Evolutionary conservation across 1,140 invertebrate species (phyloP), one percentile per base, ranked within the genome.

Genomic region (Papilio polytes): DNA sequence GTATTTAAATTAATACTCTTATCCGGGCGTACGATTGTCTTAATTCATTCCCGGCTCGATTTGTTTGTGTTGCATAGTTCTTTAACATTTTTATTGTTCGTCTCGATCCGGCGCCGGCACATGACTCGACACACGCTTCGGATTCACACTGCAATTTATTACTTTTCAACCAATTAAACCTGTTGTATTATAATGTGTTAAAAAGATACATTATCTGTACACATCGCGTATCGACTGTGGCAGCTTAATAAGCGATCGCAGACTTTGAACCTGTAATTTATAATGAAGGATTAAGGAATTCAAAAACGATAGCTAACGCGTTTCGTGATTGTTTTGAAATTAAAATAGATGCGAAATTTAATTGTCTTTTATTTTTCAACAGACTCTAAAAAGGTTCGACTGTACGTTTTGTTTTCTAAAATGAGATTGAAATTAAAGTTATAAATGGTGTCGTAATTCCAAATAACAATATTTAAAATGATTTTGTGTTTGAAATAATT

Each of bases 81-180:
- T 59, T 78, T 20, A 63, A 78, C 53, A 41, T 18, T 78, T 66
- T 78, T 78, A 78, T 78, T 78, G 31, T 78, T 63, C 77, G 51
- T 78, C 36, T 78, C 22, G 18, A 77, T 51, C 77, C 56, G 53
- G 77, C 77, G 77, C 77, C 56, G n/a, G 36, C n/a, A 56, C 53
- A 78, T 78, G 77, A 78, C 76, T 78, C 51, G 46, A 76, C 22
- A 78, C 77, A 63, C 77, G 77, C 36, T 44, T 31, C 44, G 77
- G 31, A 63, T 66, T 78, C 41, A 36, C 15, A 44, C 77, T 44
- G 77, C 77, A 78, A 78, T 78, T 78, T 78, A 78, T 78, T 78
- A 77, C 77, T 78, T 78, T 78, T 78, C 77, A 78, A 51, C 56
- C 77, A 78, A 78, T 66, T 78, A 78, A 78, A 78, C 77, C 53